Base-by-base conservation (phyloP, 2,113 vertebrate genomes). In the Ictalurus punctatus region DNA sequence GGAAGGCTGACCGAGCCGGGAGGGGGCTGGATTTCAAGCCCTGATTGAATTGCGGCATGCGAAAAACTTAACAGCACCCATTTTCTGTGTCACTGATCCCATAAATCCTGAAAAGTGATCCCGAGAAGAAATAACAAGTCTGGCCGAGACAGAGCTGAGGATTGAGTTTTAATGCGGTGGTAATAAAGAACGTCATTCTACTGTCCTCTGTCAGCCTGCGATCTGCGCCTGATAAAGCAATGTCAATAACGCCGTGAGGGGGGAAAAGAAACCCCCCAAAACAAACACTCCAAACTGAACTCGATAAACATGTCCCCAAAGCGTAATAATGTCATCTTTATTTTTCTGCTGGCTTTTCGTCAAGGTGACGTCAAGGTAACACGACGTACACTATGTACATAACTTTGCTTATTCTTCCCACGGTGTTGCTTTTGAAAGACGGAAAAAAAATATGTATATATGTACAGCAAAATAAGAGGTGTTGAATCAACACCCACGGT, bases 51-150 rank as follows among this genome's bases (percentile, higher is more conserved):
- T 91, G 90, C 87, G 56, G 85, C 89, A 83, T 90, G 86, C 84
- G 65, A 90, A 88, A 90, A 90, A 90, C 86, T 90, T 92, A 92
- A 92, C 88, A 79, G 90, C 80, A 44, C 82, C 90, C 90, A 91
- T 92, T 92, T 92, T 92, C 90, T 92, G 88, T 91, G 90, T 91
- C 86, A 91, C 89, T 92, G 90, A 92, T 91, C 91, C 89, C 87
- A 92, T 92, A 92, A 92, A 92, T 92, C 91, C 90, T 30, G 44
- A 86, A 84, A 88, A 85, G 83, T 73, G 87, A 91, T 91, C 85
- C 87, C 37, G 48, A 37, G 85, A 85, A 89, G 69, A 92, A 85
- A 92, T 85, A 87, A 87, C 84, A 86, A 54, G 86, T 44, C 85
- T 89, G 88, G 73, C 61, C 14, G 69, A 84, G 88, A 90, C 67